Base-by-base conservation (phyloP, 2,113 vertebrate species). In the Passerina amoena region DNA sequence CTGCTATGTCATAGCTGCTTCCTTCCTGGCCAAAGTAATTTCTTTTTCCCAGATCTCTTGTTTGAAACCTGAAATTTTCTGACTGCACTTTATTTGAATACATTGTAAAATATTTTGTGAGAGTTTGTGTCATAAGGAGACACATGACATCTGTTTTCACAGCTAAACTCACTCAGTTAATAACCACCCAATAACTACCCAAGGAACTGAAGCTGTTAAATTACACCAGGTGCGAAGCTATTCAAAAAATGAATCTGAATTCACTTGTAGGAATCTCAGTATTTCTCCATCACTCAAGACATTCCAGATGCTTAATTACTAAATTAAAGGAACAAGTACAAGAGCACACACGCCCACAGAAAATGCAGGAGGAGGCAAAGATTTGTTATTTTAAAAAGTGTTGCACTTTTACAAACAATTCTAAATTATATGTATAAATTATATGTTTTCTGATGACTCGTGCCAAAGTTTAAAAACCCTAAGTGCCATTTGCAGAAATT, bases 221-320 rank as follows among this genome's bases (percentile, higher is more conserved):
- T 86, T 94, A 78, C 40, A 78, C 65, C 90, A 93, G 82, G 68
- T 95, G 90, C 47, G 20, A 81, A 83, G 53, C 64, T 81, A 90
- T 83, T 75, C 9, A 92, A 78, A 73, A 90, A 92, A 56, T n/a
- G 10, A 92, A 68, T 68, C 76, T 42, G 88, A 93, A 88, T 92
- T 92, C 53, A 57, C 76, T 84, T 83, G 18, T 35, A 90, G 80
- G 89, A 83, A 86, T 75, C 50, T 80, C 75, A 44, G 35, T 87
- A 54, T 56, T 90, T 88, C 89, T 77, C 30, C 71, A 63, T 91
- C 64, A 85, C 47, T 73, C 59, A 85, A 85, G 66, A 63, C 33
- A 66, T 93, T 92, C 86, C 90, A 96, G 92, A 83, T 96, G 92
- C 65, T 81, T 95, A 78, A 96, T 95, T 94, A 84, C 72, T 88